Base-by-base conservation (phyloP, 2,113 vertebrate genomes). In the Perca schrenkii region DNA sequence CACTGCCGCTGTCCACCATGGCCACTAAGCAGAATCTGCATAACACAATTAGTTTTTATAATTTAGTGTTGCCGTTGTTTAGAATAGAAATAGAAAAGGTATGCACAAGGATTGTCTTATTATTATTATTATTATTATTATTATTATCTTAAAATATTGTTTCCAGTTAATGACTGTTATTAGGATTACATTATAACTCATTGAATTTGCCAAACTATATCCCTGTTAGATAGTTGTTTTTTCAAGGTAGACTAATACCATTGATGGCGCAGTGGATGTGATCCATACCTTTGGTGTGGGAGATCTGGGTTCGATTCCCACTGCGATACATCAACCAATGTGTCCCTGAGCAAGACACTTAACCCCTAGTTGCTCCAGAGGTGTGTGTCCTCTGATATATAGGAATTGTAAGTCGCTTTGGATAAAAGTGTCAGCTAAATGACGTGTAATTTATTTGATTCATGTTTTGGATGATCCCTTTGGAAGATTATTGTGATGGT, bases 141-240 rank as follows among this genome's bases (percentile, higher is more conserved):
- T 25, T 40, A 43, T 43, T n/a, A n/a, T n/a, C 40, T 43, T 2
- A 43, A 43, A 43, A 43, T 40, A 40, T 74, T 49, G 58, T 31
- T 77, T 57, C 54, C 22, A 60, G 58, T 80, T 71, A 66, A 76
- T 79, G 25, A 34, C 67, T 82, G 10, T 80, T 69, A 40, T 78
- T 34, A 40, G 69, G 47, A 73, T 87, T 71, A 75, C 21, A 36
- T 46, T 28, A 52, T 36, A 8, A 53, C 31, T 78, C 34, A 40
- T 60, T 74, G 14, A 13, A 25, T 49, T 70, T 60, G 13, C 25
- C 36, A 8, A 56, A n/a, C 2, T 61, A 25, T 47, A 67, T 61
- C 19, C 40, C 58, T 56, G n/a, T 68, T 66, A 52, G 61, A 64
- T 74, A 8, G 13, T 62, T 53, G 53, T 77, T 65, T 62, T 53